phyloP scores from a whole-genome alignment of 1,140 invertebrate genomes.

The Alviniconcha marisindica region DNA sequence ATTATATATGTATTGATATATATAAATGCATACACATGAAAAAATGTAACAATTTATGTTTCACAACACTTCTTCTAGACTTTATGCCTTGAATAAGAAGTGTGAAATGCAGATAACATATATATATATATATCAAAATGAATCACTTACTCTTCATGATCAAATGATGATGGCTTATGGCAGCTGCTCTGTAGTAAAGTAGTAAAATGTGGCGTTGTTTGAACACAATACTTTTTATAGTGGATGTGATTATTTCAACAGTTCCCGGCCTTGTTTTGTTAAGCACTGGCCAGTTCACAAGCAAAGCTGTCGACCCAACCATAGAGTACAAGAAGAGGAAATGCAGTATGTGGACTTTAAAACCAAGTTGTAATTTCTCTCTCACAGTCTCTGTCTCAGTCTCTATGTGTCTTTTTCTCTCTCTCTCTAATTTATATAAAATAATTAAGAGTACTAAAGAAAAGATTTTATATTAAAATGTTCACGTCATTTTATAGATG shows the following conservation, averaged over 20 bases:
- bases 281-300: slow-evolving; percentile 34
- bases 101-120: too few species aligned
- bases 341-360: background rate
- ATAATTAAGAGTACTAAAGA: background rate
- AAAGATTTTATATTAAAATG: background rate
- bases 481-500: too few species aligned
- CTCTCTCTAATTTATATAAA: background rate
- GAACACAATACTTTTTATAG: background rate
- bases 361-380: too few species aligned
- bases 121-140: background rate
- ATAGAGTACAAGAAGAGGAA: background rate
- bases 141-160: background rate
- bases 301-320: background rate
- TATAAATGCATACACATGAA: too few species aligned
- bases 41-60: too few species aligned
- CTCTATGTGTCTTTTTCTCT: background rate
- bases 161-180: background rate
- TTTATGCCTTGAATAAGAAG: too few species aligned
- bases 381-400: background rate
- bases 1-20: too few species aligned
- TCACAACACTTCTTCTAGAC: too few species aligned
- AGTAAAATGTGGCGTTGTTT: background rate
- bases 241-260: background rate
- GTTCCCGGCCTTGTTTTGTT: slow-evolving; percentile 31
- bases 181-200: too few species aligned